phyloP scores from a whole-genome alignment of 2,797 vertebrate genomes.

The Mycteria americana region DNA sequence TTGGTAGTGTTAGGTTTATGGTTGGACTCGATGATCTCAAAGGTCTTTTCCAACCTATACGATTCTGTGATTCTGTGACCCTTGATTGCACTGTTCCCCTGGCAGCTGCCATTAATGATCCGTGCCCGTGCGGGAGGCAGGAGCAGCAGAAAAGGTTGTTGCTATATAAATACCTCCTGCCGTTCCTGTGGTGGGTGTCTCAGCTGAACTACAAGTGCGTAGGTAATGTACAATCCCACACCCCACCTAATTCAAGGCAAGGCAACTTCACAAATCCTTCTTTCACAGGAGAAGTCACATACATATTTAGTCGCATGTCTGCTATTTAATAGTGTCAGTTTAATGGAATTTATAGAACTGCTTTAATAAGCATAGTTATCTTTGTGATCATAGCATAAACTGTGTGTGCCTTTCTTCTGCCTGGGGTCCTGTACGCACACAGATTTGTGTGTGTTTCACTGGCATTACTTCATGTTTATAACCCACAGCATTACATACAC shows the following conservation, averaged over 20 bases:
- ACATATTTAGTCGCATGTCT: fast-evolving
- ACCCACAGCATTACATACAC: background rate
- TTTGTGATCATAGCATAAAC: background rate
- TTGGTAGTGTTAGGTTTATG: no score
- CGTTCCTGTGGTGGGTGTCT: fast-evolving
- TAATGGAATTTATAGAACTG: background rate
- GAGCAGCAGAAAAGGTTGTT: background rate
- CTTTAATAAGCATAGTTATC: background rate
- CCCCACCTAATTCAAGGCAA: background rate
- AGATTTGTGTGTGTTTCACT: background rate
- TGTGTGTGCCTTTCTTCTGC: background rate
- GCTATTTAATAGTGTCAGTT: background rate
- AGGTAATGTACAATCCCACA: background rate
- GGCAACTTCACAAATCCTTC: background rate
- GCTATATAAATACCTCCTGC: background rate
- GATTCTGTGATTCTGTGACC: no score
- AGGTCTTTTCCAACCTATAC: no score
- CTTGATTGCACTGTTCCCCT: background rate
- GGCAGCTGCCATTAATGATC: background rate
- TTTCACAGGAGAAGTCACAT: background rate
- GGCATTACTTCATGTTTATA: background rate
- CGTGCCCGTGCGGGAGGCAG: fast-evolving
- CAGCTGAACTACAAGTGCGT: background rate
- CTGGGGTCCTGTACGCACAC: background rate
- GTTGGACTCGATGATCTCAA: no score